Evolutionary conservation across 1,140 invertebrate species (phyloP).

Genomic region (Zaprionus kolodkinae): DNA sequence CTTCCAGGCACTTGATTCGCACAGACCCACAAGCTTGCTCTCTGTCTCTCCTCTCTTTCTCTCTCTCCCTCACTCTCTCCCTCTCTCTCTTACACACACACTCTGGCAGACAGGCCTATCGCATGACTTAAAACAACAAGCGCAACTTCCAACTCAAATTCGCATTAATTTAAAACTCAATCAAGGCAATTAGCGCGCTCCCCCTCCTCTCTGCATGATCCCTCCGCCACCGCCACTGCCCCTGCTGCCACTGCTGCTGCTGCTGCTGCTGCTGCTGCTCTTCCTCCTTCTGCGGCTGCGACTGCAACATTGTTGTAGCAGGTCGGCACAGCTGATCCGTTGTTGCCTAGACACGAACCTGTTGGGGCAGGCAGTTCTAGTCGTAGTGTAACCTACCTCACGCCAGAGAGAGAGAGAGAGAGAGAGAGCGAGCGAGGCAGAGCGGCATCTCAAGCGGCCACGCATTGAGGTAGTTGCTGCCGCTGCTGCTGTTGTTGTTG

Average conservation of each 20-base stretch:
- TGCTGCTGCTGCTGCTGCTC: neutral
- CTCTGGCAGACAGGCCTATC: slow-evolving; percentile 13
- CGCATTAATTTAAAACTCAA: slow-evolving; percentile 82
- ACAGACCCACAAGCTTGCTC: neutral
- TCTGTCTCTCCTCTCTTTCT: neutral
- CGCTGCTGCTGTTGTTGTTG: slow-evolving; percentile 32
- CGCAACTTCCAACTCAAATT: slow-evolving; percentile 69
- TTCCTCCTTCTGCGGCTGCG: slow-evolving; percentile 21
- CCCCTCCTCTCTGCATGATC: slow-evolving; percentile 11
- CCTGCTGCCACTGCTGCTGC: neutral
- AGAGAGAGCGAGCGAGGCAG: slow-evolving; percentile 10
- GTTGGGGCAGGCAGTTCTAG: slow-evolving; percentile 35
- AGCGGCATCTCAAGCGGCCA: slow-evolving; percentile 43
- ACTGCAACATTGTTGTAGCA: slow-evolving; percentile 67
- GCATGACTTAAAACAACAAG: slow-evolving; percentile 55
- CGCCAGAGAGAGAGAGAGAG: slow-evolving; percentile 47
- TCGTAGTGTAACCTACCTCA: slow-evolving; percentile 70
- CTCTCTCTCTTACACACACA: neutral
- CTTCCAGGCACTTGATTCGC: slow-evolving; percentile 33
- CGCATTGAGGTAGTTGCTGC: slow-evolving; percentile 46
- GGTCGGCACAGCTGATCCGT: slow-evolving; percentile 55
- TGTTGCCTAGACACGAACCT: slow-evolving; percentile 43
- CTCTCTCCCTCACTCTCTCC: neutral
- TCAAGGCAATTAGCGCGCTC: slow-evolving; percentile 77
- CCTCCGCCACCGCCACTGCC: neutral